These are phyloP conservation scores for Micromesistius poutassou DNA, from an alignment of 2,797 vertebrate genomes.

Conservation along the genomic window DNA sequence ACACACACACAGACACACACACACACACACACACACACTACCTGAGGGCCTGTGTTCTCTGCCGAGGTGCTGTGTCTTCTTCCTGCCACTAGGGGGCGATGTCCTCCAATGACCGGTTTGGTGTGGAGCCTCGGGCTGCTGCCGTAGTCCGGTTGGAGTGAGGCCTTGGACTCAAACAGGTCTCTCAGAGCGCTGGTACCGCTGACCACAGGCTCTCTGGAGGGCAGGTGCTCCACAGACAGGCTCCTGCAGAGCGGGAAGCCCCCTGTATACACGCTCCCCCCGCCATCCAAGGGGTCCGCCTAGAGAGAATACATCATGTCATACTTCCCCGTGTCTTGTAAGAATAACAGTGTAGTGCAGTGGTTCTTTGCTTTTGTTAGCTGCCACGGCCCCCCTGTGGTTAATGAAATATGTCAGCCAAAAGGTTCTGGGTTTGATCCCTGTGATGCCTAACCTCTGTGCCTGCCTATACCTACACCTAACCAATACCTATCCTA, in stretches of 20 bases:
- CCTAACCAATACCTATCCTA: no score
- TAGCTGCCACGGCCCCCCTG: not conserved
- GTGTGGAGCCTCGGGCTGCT: conserved; percentile 42
- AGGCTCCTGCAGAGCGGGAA: conserved; percentile 57
- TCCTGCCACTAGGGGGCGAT: conserved; percentile 43
- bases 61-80: conserved; percentile 38
- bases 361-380: not conserved
- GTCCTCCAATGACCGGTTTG: conserved; percentile 11
- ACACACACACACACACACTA: conserved; percentile 11
- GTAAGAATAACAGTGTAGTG: not conserved
- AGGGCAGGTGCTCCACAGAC: conserved; percentile 70
- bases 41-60: conserved; percentile 44
- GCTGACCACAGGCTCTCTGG: conserved; percentile 46
- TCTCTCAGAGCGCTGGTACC: conserved; percentile 63
- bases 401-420: not conserved
- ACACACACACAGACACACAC: conserved; percentile 22
- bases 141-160: conserved; percentile 32
- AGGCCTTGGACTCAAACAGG: conserved; percentile 71
- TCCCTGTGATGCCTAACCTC: not conserved
- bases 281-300: not conserved
- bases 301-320: not conserved
- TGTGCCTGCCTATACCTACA: no score
- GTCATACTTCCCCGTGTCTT: not conserved
- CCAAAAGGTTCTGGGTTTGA: not conserved
- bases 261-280: conserved; percentile 33